Base-by-base conservation (phyloP, 2,888 invertebrate species). In the Drosophila borborema region DNA sequence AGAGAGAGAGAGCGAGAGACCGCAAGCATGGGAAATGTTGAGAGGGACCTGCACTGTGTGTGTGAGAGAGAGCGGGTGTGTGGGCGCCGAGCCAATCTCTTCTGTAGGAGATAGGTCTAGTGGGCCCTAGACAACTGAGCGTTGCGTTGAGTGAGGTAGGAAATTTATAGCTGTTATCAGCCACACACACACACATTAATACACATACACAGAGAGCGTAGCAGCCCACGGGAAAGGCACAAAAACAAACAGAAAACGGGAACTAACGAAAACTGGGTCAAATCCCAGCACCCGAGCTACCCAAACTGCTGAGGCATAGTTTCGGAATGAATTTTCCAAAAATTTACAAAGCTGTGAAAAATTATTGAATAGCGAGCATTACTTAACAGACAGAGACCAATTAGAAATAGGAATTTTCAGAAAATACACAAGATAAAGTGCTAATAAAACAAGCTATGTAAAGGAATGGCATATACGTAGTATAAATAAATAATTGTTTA, bases 61-160 rank as follows among this genome's bases (percentile, higher is more conserved):
- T 2, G 16, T 18, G 56, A 6, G 49, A 2, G 43, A 28, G 67
- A 49, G 72, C 14, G 31, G 10, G 54, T 38, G 66, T 58, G 68
- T 72, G 76, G 75, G 68, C 49, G 59, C 10, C 40, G 36, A 46
- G 45, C 23, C 53, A 45, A 54, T 49, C 64, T 60, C 55, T 48
- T 72, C 61, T 77, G 82, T 67, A 77, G 68, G 56, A 53, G 62
- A 12, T 40, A 51, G 56, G 23, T 34, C 49, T 49, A 28, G 53
- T 41, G 49, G 78, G 68, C 86, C 84, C 86, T 85, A 85, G 83
- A 81, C 88, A 83, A 85, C 86, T 41, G 83, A 79, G 63, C 74
- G 77, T 40, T 74, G 80, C 72, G 80, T 85, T 85, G 85, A 88
- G 83, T 86, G 88, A 83, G 85, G 84, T 84, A 87, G 86, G 87